Base-by-base conservation (phyloP, 1,140 invertebrate species). In the Diorhabda carinulata region DNA sequence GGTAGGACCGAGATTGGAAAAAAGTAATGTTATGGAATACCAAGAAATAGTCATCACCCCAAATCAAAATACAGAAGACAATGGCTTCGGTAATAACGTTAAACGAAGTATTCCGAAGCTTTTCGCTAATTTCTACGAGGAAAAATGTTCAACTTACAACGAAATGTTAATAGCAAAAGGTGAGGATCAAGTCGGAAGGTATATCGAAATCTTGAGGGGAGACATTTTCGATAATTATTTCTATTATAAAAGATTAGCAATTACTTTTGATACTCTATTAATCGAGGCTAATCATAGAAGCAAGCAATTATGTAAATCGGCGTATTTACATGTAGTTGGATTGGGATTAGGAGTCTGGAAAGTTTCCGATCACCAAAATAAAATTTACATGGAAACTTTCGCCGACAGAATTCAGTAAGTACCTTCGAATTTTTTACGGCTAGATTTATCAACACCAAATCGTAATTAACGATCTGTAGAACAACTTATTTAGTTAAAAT, bases 291-390 rank as follows among this genome's bases (percentile, higher is more conserved):
- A 78, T 58, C 61, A 74, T 41, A 78, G 81, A 70, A 79, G 76
- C 2, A 65, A 72, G 8, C 57, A 66, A 44, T 71, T 62, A 40
- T 71, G 67, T 41, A 81, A 68, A 57, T 72, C 67, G 40, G 78
- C 76, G 1, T 80, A 76, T 68, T 67, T 82, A 43, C 76, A 81
- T 72, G 70, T 83, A 61, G 79, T 84, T 60, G 83, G 83, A 8
- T 80, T 81, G 64, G 84, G 84, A 72, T 73, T 86, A 9, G 84
- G 84, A 3, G 84, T 85, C 5, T 85, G 84, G 84, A 83, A 76
- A 71, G 78, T 80, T 69, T 82, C 81, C 0, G 59, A 63, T 3
- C 84, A 85, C 68, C 84, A 86, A 75, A 67, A 76, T 2, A 79
- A 83, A 45, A 77, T 84, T 2, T 86, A 82, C 69, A 73, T 84